Evolutionary conservation across 2,797 vertebrate species (phyloP).

Genomic region (Syngnathus acus): DNA sequence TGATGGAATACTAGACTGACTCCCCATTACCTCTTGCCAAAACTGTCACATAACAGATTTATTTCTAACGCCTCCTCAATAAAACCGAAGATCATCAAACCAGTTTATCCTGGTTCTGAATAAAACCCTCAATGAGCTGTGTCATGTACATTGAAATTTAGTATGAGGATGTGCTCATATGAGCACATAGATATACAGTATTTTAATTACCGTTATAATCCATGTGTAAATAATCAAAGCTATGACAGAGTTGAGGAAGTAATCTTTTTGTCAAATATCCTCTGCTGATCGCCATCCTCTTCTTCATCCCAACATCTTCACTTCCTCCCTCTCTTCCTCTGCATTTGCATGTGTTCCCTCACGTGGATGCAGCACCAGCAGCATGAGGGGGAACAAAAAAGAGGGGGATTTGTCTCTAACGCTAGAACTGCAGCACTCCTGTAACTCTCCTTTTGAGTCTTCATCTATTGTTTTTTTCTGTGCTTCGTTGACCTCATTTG

Average conservation of each 20-base stretch:
- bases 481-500: neutral
- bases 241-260: too few relatives aligned
- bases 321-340: neutral
- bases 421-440: neutral
- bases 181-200: too few relatives aligned
- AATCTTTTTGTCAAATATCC: neutral
- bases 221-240: too few relatives aligned
- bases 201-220: too few relatives aligned
- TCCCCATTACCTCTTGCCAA: neutral
- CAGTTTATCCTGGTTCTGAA: conserved; percentile 27
- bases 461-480: neutral
- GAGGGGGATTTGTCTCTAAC: too few relatives aligned
- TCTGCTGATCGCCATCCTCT: neutral
- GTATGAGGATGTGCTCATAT: conserved; percentile 2
- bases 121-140: conserved; percentile 6
- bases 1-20: conserved; percentile 11
- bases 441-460: neutral
- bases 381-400: conserved; percentile 3
- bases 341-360: conserved; percentile 2
- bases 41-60: conserved; percentile 30
- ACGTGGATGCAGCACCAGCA: conserved; percentile 2
- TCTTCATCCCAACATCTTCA: conserved; percentile 2
- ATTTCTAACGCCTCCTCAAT: conserved; percentile 31
- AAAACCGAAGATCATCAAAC: conserved; percentile 27
- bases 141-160: neutral